Percentiles rank a stretch among this genome's conserved stretches.
Evolutionary conservation across 1,140 invertebrate genomes (phyloP).

Genomic region (Bombus difficillimus): DNA sequence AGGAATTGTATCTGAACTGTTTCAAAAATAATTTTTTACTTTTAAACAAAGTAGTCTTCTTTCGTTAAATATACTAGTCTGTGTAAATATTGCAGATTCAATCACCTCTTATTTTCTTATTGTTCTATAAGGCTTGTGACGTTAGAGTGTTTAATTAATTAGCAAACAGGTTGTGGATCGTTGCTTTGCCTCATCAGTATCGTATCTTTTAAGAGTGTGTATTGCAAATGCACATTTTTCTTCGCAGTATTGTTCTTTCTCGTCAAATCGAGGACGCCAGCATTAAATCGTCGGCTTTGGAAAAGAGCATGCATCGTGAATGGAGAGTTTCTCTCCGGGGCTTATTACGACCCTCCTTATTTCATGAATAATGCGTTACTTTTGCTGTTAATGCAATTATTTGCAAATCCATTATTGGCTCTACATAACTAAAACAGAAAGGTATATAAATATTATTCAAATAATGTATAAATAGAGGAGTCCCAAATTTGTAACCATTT

Average conservation of each 20-base stretch:
- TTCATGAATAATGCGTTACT: constrained; percentile 34
- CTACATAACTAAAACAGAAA: neutral
- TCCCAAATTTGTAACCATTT: too few relatives aligned
- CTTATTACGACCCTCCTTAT: neutral
- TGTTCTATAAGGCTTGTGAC: neutral
- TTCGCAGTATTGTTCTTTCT: constrained; percentile 52
- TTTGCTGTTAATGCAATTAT: constrained; percentile 31
- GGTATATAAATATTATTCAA: neutral
- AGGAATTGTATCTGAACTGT: too few relatives aligned
- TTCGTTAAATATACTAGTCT: neutral
- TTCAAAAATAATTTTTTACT: neutral
- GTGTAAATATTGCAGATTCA: neutral
- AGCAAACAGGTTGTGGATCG: neutral
- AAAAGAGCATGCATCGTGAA: constrained; percentile 37
- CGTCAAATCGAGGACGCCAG: constrained; percentile 50
- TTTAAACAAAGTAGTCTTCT: neutral
- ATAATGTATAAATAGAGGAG: neutral
- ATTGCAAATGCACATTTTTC: constrained; percentile 47
- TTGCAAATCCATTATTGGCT: neutral
- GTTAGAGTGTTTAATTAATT: constrained; percentile 9
- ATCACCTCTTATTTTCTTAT: neutral
- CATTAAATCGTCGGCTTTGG: constrained; percentile 39
- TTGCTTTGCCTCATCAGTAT: neutral
- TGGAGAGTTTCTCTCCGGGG: constrained; percentile 23
- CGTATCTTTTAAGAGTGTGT: constrained; percentile 20